Base-by-base conservation (phyloP, 2,797 vertebrate species). In the Acanthurus lineatus region DNA sequence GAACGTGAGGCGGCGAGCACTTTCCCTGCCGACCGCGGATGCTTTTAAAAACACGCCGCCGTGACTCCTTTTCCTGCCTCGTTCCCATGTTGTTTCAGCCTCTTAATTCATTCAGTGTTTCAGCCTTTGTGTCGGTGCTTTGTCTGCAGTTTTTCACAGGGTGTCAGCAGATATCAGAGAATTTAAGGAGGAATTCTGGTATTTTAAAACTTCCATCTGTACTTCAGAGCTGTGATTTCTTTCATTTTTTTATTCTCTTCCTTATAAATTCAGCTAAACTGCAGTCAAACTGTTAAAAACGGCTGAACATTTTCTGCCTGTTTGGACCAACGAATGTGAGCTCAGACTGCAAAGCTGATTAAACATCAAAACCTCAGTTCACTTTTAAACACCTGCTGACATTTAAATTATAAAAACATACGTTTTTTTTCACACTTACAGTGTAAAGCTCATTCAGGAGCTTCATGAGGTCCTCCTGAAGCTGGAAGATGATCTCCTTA, bases 391-490 rank as follows among this genome's bases (percentile, higher is more conserved):
- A 42, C 40, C 5, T 5, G 5, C 3, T 9, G 40, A 42, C 9
- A 2, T 10, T 11, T 9, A 42, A 42, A 11, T 25, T 45, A 45
- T 14, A 4, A 9, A n/a, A 25, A 67, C 2, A 38, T 4, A 6
- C 10, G 4, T 52, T 25, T 32, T 28, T 22, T 59, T n/a, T 5
- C 10, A 45, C 19, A 93, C 94, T 98, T 94, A 99, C 98, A 65
- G 98, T 99, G 90, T 99, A 99, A 77, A 99, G 97, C 93, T 99
- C 98, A 9, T 98, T 99, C 82, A 99, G 96, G 74, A 99, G 97
- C 95, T 98, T 99, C 97, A 99, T 99, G 89, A 99, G 96, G 93
- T 99, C 98, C 83, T 99, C 98, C 91, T 99, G 98, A 82, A 99
- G 96, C 88, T 99, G 98, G 86, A 98, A 97, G 48, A 97, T 96